These are phyloP conservation scores for Strongylocentrotus purpuratus DNA, from an alignment of 35 echinoderm and acorn worm genomes.

Conservation along the genomic window DNA sequence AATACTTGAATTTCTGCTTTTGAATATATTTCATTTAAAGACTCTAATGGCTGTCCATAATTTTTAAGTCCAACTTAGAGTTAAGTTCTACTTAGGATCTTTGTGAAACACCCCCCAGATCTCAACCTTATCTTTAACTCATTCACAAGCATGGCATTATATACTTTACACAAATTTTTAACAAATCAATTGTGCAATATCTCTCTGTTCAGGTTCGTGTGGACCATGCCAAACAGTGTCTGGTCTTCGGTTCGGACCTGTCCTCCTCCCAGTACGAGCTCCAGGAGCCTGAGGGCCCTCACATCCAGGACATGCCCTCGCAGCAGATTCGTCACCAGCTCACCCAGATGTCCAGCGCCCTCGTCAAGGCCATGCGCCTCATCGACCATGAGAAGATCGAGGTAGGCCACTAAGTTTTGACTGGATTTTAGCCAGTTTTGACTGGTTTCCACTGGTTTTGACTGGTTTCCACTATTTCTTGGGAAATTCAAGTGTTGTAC, in stretches of 20 bases:
- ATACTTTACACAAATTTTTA: no score
- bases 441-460: background rate
- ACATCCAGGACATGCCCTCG: constrained; percentile 88
- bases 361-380: constrained; percentile 75
- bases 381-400: constrained; percentile 77
- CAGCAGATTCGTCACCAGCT: constrained; percentile 98
- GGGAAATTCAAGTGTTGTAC: no score
- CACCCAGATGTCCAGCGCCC: constrained; percentile 82
- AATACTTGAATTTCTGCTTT: no score
- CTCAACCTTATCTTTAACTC: no score
- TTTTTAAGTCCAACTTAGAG: no score
- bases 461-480: background rate
- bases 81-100: no score
- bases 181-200: background rate
- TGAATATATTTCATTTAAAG: no score
- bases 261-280: constrained; percentile 81
- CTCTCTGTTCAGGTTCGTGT: constrained; percentile 63
- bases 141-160: no score
- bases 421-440: background rate
- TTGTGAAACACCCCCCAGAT: no score
- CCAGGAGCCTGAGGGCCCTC: constrained; percentile 70
- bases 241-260: constrained; percentile 82
- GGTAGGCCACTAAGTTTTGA: constrained; percentile 31
- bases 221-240: constrained; percentile 78
- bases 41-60: no score